Base-by-base conservation (phyloP, 2,797 vertebrate genomes). In the Rhinophrynus dorsalis region DNA sequence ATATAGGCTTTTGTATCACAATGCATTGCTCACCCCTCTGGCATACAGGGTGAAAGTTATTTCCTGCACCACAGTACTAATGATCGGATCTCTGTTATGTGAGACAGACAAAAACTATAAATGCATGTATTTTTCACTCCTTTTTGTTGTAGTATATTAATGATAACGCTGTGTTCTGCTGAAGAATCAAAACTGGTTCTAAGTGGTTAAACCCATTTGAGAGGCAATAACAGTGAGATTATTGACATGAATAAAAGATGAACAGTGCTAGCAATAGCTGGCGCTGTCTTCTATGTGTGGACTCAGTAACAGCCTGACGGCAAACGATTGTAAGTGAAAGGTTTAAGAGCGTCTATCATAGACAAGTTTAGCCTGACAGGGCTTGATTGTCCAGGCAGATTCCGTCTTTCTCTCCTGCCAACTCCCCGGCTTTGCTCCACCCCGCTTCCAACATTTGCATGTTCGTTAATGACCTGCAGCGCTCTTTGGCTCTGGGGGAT, bases 181-280 rank as follows among this genome's bases (percentile, higher is more conserved):
- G 12, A 15, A 7, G 7, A 38, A 23, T 10, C 35, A 15, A 6
- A 32, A 5, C 12, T 24, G 12, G 68, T 74, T 76, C 69, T 86
- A 91, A 90, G 71, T 90, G 91, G 94, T 94, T 96, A 95, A 95
- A 92, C 91, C 90, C 88, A 83, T 81, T 90, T 89, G 84, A 26
- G 80, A 84, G 84, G 79, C 78, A 78, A 78, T 83, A 78, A 80
- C 75, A 78, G 81, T 85, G 84, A 84, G 86, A 83, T 85, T 82
- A 82, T 68, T 60, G 82, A 83, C 91, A 94, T 95, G 92, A 94
- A 95, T 96, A 94, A 95, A 95, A 93, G 83, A 95, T 94, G 91
- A 91, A 83, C 74, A 84, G 32, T 90, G 83, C 90, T 87, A 87
- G 84, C 85, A 86, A 86, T 81, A 84, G 88, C 89, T 88, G 90